Base-by-base conservation (phyloP, 2,888 invertebrate species). In the Apoda limacodes region DNA sequence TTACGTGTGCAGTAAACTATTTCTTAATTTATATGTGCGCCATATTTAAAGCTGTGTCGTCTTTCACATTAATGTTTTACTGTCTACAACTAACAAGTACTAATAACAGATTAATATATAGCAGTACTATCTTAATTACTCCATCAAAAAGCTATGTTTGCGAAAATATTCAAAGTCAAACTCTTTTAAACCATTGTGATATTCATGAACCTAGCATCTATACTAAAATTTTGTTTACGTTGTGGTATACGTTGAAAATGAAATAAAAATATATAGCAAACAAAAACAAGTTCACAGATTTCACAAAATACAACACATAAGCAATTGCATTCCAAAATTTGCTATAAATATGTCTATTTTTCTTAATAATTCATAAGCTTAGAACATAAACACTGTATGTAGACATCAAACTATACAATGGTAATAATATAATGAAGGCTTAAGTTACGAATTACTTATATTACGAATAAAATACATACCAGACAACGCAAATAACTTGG, bases 121-220 rank as follows among this genome's bases (percentile, higher is more conserved):
- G 61, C 61, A 52, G 46, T 60, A 50, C 64, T 65, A 58, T 64
- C 55, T 37, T 39, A 45, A 50, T 39, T 42, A 49, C 40, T 50
- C 46, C 42, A 40, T 37, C 35, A 29, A 49, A 46, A 64, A 60
- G 52, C 66, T 69, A 64, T 46, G 47, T 52, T 64, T 64, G 64
- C 62, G 51, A 62, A 59, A 60, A 52, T 64, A 64, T 55, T 76
- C 80, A 80, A 80, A 80, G 80, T 80, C 80, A 80, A 80, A 80
- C 80, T 80, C 80, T 78, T 74, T 59, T 67, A 60, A 64, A 38
- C 54, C 55, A 49, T 60, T 65, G 62, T 70, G 67, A 72, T 72
- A 72, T 47, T 59, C 42, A 71, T 72, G 69, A 61, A 54, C 70
- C 67, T 70, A 61, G 70, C 67, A 45, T 58, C 45, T 54, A 69